Base-by-base conservation (phyloP, 2,888 invertebrate genomes). In the Lissonota sp. region DNA sequence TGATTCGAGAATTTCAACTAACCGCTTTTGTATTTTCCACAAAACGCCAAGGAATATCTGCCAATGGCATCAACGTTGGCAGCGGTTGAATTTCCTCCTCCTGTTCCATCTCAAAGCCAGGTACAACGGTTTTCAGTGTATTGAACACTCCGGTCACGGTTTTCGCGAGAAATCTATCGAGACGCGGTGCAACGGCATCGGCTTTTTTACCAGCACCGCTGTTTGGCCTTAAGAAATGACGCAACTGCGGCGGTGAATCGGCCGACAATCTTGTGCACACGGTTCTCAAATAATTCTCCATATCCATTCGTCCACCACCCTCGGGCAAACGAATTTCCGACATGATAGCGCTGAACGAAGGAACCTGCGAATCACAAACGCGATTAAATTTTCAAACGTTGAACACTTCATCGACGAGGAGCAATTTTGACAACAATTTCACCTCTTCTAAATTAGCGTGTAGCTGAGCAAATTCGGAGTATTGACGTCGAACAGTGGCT, bases 141-240 rank as follows among this genome's bases (percentile, higher is more conserved):
- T 96, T 96, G 90, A 97, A 95, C 83, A 97, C 96, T 0, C 96
- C 97, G 0, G 96, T 96, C 84, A 97, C 96, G 0, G 96, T 96
- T 89, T 96, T 95, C 0, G 96, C 96, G 88, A 97, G 94, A 89
- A 96, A 93, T 92, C 96, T 95, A 87, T 94, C 94, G 66, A 94
- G 90, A 93, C 95, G 40, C 92, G 92, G 86, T 92, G 89, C 90
- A 93, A 94, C 93, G 91, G 94, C 84, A 92, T 94, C 92, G 91
- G 94, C 53, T 92, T 93, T 46, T 83, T 92, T 92, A 8, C 88
- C 86, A 16, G 86, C 84, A 10, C 86, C 86, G 76, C 89, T 90
- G 90, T 89, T 88, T 90, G 94, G 84, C 39, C 90, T 82, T 63
- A 91, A 82, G 64, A 91, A 91, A 71, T 91, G 90, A 49, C 91